phyloP scores from a whole-genome alignment of 2,888 invertebrate genomes.

The Synergus laeviventris region DNA sequence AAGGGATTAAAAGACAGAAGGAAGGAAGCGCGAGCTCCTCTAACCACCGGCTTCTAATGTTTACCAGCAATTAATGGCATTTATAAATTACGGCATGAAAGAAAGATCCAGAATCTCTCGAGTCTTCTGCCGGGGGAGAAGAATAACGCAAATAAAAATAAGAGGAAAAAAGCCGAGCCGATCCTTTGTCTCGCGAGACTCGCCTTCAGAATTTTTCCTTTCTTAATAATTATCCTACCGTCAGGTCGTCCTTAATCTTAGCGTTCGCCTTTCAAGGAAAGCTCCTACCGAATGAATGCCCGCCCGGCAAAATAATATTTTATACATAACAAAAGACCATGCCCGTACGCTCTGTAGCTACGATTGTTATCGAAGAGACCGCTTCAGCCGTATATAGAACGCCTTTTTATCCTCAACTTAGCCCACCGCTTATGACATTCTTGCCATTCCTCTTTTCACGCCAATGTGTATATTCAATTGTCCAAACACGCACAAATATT shows the following conservation, averaged over 20 bases:
- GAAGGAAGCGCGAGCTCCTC: slow-evolving; percentile 51
- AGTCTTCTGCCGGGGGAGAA: slow-evolving; percentile 55
- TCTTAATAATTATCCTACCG: slow-evolving; percentile 72
- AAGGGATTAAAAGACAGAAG: slow-evolving; percentile 46
- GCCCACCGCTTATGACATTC: slow-evolving; percentile 27
- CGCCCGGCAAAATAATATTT: slow-evolving; percentile 71
- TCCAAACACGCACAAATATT: not conserved
- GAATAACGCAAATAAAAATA: slow-evolving; percentile 53
- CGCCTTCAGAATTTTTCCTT: slow-evolving; percentile 69
- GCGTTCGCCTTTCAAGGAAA: slow-evolving; percentile 67
- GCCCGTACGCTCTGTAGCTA: slow-evolving; percentile 55
- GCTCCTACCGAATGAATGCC: slow-evolving; percentile 67
- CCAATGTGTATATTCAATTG: not conserved
- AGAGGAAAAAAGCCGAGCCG: slow-evolving; percentile 55
- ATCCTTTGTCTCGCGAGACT: slow-evolving; percentile 68
- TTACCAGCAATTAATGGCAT: slow-evolving; percentile 67
- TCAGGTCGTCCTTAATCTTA: slow-evolving; percentile 69
- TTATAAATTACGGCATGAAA: slow-evolving; percentile 59
- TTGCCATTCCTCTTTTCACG: slow-evolving; percentile 6
- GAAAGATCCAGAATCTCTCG: slow-evolving; percentile 53
- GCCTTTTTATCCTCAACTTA: slow-evolving; percentile 33
- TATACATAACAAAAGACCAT: slow-evolving; percentile 68
- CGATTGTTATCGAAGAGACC: slow-evolving; percentile 68
- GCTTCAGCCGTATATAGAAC: slow-evolving; percentile 53
- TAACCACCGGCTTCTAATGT: slow-evolving; percentile 57